Base-by-base conservation (phyloP, 2,113 vertebrate species). In the Fulica atra region DNA sequence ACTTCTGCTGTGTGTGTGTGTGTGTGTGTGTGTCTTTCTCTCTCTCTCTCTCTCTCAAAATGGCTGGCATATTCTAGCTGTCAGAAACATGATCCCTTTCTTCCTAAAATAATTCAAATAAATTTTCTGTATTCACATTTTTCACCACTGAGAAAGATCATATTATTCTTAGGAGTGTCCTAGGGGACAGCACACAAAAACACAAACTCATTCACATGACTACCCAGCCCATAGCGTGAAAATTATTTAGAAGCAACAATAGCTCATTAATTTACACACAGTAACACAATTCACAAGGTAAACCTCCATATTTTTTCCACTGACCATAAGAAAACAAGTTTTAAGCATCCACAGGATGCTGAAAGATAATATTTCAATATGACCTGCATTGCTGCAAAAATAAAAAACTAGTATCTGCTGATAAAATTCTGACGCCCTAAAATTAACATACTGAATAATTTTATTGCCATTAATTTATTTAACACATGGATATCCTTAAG, bases 311-410 rank as follows among this genome's bases (percentile, higher is more conserved):
- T 95, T 95, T 88, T 88, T 89, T 83, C 40, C 83, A 66, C 66
- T 68, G 42, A 4, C 36, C 57, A 31, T 69, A 92, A 65, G 48
- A 91, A 96, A 94, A 38, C 31, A 89, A 93, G 57, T 74, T 81
- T 87, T 89, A 89, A 93, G n/a, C 91, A 81, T 10, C 40, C 29
- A 86, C 26, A 81, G 78, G 40, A 92, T 40, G 54, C 54, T 91
- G 60, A 86, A 28, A 81, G 57, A 82, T 56, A 68, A 82, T 61
- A 53, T 95, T 96, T 71, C 61, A 74, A 50, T 68, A 91, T 31
- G 63, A 95, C 68, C 93, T 73, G 94, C 96, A 96, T 48, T 93
- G 92, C 94, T 94, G 86, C 88, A 97, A 88, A 97, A 96, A 95
- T 50, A 70, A 93, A 94, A 90, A 95, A 21, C 91, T 78, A 71